These are phyloP conservation scores for Bicyclus anynana DNA, from an alignment of 1,140 invertebrate species.

Conservation along the genomic window DNA sequence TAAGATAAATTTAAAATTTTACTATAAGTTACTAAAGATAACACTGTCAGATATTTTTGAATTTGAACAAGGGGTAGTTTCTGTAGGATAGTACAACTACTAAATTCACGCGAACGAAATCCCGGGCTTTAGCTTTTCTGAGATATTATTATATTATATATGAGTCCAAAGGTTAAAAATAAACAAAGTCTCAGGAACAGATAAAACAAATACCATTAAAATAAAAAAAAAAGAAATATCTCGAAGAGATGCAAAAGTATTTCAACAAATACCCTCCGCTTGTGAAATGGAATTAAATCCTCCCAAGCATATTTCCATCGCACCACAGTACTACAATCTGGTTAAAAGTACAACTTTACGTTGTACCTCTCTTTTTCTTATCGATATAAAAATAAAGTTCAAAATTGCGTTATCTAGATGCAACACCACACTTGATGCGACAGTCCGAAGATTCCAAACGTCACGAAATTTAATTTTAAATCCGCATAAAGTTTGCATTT, in stretches of 20 bases:
- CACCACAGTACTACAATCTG: constrained; percentile 8
- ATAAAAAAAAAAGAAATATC: neutral
- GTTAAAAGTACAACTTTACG: constrained; percentile 1
- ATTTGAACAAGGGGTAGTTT: no score
- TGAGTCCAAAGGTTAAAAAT: no score
- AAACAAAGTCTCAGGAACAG: neutral
- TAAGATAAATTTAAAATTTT: no score
- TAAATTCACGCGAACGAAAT: no score
- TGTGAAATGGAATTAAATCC: constrained; percentile 7
- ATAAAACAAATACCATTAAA: neutral
- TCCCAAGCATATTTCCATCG: constrained; percentile 2
- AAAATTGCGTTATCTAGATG: neutral
- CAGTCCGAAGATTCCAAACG: constrained; percentile 7
- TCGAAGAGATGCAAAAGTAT: neutral
- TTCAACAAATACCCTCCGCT: constrained; percentile 4
- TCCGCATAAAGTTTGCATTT: constrained; percentile 12
- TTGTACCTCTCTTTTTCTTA: neutral
- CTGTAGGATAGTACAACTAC: no score
- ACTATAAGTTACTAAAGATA: no score
- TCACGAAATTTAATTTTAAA: constrained; percentile 11
- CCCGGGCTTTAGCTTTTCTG: no score
- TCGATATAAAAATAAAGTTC: neutral
- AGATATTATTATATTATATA: no score
- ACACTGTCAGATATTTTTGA: no score
- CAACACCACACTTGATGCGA: neutral